Conservation (phyloP, 2,888 invertebrate genomes). For the Tuberolachnus salignus region DNA sequence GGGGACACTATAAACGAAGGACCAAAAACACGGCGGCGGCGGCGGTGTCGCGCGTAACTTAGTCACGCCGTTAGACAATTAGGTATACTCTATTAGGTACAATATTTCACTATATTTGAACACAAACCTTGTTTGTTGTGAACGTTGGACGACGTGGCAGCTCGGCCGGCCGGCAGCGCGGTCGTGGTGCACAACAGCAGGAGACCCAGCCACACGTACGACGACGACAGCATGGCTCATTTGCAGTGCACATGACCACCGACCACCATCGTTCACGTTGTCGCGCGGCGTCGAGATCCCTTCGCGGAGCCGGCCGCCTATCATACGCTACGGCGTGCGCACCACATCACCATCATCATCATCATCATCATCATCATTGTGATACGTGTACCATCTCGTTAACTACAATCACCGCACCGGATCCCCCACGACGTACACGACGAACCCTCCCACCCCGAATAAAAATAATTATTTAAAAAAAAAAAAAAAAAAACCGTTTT, state of each 20-base stretch:
- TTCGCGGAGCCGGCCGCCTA: constrained; percentile 44
- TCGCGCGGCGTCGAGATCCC: constrained; percentile 52
- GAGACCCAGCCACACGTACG: constrained; percentile 52
- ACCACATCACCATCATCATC: constrained; percentile 33
- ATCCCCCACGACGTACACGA: neutral
- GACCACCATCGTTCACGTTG: constrained; percentile 55
- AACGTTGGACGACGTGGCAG: constrained; percentile 49
- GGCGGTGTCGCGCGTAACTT: too few relatives aligned
- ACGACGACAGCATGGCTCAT: constrained; percentile 53
- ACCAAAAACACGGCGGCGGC: too few relatives aligned
- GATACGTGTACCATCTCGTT: constrained; percentile 37
- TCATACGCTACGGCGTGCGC: constrained; percentile 52
- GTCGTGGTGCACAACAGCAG: constrained; percentile 52
- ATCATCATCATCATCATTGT: too few relatives aligned
- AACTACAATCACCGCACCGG: neutral
- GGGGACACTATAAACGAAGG: too few relatives aligned
- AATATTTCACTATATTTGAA: neutral
- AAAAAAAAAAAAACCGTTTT: neutral
- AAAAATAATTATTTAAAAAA: neutral
- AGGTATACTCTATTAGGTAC: too few relatives aligned
- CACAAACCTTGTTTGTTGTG: constrained; percentile 54
- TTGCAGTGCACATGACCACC: constrained; percentile 56
- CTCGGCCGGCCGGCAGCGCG: constrained; percentile 54
- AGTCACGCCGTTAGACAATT: too few relatives aligned
- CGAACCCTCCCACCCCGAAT: neutral